A percentile compares a stretch with the other conserved stretches of the same genome.
Conservation (phyloP, 2,888 invertebrate species). For the Plagiodera versicolora region DNA sequence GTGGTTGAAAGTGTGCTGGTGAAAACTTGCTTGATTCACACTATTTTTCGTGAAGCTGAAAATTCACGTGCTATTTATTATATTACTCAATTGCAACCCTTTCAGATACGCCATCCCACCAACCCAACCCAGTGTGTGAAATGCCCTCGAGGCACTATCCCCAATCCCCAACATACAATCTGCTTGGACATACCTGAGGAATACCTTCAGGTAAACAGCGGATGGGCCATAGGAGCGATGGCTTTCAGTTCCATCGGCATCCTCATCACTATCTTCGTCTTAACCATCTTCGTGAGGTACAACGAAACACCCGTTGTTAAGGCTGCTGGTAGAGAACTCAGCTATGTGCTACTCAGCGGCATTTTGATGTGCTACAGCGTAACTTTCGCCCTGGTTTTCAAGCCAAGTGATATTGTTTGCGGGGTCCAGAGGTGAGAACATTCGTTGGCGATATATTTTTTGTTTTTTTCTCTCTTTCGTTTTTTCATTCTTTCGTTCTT, state of each 20-base stretch:
- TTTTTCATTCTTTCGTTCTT: neutral
- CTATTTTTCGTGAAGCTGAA: too few relatives aligned
- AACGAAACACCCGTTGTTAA: constrained; percentile 97
- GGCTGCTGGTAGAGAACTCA: constrained; percentile 87
- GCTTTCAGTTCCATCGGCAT: constrained; percentile 79
- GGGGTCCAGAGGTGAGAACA: constrained; percentile 79
- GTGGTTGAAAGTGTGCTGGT: too few relatives aligned
- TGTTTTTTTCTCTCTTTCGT: too few relatives aligned
- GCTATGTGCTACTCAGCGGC: constrained; percentile 88
- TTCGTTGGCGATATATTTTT: too few relatives aligned
- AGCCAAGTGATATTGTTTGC: constrained; percentile 85
- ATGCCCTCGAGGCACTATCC: constrained; percentile 82
- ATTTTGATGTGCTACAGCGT: constrained; percentile 90
- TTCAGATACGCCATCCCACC: constrained; percentile 76
- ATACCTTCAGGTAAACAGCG: constrained; percentile 78
- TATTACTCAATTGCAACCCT: too few relatives aligned
- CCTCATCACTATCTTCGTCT: constrained; percentile 65
- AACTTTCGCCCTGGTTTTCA: constrained; percentile 87
- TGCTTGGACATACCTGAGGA: constrained; percentile 82
- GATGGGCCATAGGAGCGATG: constrained; percentile 94
- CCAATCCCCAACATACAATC: constrained; percentile 71
- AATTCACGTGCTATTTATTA: too few relatives aligned
- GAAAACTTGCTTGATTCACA: too few relatives aligned
- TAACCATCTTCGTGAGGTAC: constrained; percentile 63
- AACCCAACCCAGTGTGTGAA: constrained; percentile 83